Base-by-base conservation (phyloP, 2,113 vertebrate genomes). In the Oncorhynchus gorbuscha region DNA sequence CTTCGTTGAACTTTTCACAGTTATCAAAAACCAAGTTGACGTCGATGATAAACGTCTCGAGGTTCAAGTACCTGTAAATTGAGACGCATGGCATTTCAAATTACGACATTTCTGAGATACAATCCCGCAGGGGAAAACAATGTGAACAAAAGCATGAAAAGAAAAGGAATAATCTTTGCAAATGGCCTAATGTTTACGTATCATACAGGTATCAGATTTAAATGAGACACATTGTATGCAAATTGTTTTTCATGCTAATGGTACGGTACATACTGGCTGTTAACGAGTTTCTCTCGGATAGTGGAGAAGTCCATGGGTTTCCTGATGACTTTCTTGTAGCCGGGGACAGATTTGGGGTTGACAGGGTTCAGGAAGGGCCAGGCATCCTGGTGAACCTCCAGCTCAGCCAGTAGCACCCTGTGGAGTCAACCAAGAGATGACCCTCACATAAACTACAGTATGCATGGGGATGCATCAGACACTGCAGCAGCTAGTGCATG, bases 1-100 rank as follows among this genome's bases (percentile, higher is more conserved):
- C 96, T 93, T 97, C 95, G 79, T 97, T 97, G 86, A 96, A 97
- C 72, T 94, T 96, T 93, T 97, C 96, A 92, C 96, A 97, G 94
- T 97, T 97, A 92, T 97, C 94, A 86, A 97, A 97, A 86, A 97
- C 95, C 85, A 97, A 93, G 90, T 94, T 96, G 87, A 96, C 93
- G 79, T 97, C 96, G 55, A 96, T 90, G 68, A 95, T 94, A 87
- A 97, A 97, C 3, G 94, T 93, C 90, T 97, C 96, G 77, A 94
- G 91, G 76, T 92, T 96, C 49, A 92, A 87, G 82, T 97, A 97
- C 83, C 96, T 97, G 89, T 72, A 92, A 74, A 22, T 24, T 49
- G 11, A 70, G 35, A 70, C n/a, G n/a, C 20, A 70, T n/a, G 49
- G 90, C 49, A 22, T 24, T 65, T 8, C 32, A 18, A 18, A 26